These are phyloP conservation scores for Australoheros facetus DNA, from an alignment of 2,797 vertebrate species.

Conservation along the genomic window DNA sequence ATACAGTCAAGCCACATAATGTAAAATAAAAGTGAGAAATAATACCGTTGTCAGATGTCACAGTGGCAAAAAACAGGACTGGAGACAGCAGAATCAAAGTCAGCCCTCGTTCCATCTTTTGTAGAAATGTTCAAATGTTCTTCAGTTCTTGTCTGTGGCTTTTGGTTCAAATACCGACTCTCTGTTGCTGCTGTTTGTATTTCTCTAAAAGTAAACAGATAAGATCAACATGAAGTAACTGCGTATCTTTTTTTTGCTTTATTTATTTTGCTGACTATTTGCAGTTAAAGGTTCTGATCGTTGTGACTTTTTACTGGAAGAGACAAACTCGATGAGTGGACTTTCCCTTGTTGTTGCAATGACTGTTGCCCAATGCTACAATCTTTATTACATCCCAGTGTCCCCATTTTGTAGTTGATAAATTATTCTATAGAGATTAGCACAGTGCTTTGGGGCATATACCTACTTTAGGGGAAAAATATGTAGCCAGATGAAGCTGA, in stretches of 20 bases:
- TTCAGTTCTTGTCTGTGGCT: background rate
- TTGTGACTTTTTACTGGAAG: constrained; percentile 45
- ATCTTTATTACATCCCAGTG: background rate
- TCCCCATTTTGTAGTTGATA: background rate
- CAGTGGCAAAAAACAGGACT: constrained; percentile 15
- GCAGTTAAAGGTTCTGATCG: background rate
- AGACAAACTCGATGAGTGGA: constrained; percentile 10
- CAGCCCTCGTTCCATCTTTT: constrained; percentile 40
- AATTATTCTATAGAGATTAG: background rate
- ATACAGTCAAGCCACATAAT: background rate
- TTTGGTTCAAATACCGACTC: constrained; percentile 8
- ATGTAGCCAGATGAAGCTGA: background rate
- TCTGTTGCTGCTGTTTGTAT: constrained; percentile 42
- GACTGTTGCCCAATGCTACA: background rate
- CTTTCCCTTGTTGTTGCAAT: constrained; percentile 14
- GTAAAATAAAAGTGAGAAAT: background rate
- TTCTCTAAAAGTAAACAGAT: constrained; percentile 57
- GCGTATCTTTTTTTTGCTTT: background rate
- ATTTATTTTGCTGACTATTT: background rate
- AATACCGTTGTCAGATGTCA: constrained; percentile 50
- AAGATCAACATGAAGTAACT: constrained; percentile 33
- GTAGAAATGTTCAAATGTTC: background rate
- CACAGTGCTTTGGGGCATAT: background rate
- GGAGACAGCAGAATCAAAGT: constrained; percentile 44
- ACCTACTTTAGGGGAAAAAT: background rate